Percentiles rank a stretch among this genome's conserved stretches.
phyloP scores from a whole-genome alignment of 1,140 invertebrate genomes.

The Melitaea cinxia region DNA sequence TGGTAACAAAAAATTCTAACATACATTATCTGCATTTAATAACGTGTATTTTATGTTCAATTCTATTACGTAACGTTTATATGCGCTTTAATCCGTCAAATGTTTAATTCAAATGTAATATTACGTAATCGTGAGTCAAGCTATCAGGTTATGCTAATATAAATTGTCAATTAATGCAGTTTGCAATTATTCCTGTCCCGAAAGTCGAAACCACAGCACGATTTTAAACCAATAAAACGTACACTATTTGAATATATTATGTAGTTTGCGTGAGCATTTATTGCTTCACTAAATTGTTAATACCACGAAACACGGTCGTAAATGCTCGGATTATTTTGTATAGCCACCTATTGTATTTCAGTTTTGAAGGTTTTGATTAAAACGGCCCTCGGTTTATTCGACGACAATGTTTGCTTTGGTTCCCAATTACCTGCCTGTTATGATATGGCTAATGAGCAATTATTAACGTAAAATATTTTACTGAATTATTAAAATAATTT shows the following conservation, averaged over 20 bases:
- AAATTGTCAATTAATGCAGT: conserved; percentile 38
- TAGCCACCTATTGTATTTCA: conserved; percentile 35
- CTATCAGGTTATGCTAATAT: conserved; percentile 35
- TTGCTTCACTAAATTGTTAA: conserved; percentile 64
- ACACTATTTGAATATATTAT: conserved; percentile 43
- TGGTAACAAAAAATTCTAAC: neutral
- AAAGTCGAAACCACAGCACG: conserved; percentile 34
- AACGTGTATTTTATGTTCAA: too few relatives aligned
- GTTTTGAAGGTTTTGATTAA: conserved; percentile 36
- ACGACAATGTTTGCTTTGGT: conserved; percentile 28
- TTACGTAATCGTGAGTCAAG: conserved; percentile 29
- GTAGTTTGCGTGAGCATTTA: conserved; percentile 61
- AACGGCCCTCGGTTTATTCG: conserved; percentile 27
- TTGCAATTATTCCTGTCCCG: conserved; percentile 28
- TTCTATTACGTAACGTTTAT: neutral
- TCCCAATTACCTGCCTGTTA: conserved; percentile 21
- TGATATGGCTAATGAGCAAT: conserved; percentile 17
- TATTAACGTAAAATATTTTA: conserved; percentile 17
- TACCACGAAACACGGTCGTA: conserved; percentile 61
- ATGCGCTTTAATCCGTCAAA: conserved; percentile 3
- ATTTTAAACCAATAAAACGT: conserved; percentile 39
- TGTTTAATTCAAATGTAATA: conserved; percentile 30
- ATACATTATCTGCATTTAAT: neutral
- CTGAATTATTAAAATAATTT: neutral
- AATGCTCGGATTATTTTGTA: conserved; percentile 46